These are phyloP conservation scores for Beris chalybata DNA, from an alignment of 2,888 invertebrate genomes.

Conservation along the genomic window DNA sequence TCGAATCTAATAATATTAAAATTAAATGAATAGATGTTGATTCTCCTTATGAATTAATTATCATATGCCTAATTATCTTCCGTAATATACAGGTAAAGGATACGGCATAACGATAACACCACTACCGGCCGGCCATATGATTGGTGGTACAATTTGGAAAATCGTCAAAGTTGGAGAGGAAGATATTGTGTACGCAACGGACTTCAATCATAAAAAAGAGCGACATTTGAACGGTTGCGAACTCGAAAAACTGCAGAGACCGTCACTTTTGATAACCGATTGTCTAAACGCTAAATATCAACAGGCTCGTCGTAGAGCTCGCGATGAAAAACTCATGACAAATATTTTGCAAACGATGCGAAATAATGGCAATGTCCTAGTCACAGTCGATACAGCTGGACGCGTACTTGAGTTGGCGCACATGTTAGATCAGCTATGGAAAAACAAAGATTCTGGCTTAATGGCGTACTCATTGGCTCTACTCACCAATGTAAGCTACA, in stretches of 20 bases:
- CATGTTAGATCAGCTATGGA: conserved; percentile 93
- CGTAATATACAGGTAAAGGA: conserved; percentile 73
- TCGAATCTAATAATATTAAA: too few relatives aligned
- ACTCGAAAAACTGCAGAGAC: conserved; percentile 84
- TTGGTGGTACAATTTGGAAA: conserved; percentile 98
- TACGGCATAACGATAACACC: conserved; percentile 94
- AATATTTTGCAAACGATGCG: conserved; percentile 92
- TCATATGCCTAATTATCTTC: neutral
- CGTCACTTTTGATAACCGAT: conserved; percentile 92
- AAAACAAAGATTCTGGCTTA: conserved; percentile 93
- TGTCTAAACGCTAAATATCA: conserved; percentile 94
- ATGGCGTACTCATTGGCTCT: conserved; percentile 92
- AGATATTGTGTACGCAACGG: conserved; percentile 96
- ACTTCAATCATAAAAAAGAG: conserved; percentile 99
- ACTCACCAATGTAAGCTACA: conserved; percentile 95
- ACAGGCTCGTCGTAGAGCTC: conserved; percentile 82
- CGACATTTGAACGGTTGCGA: conserved; percentile 96
- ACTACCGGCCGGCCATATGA: conserved; percentile 94
- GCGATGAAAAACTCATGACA: conserved; percentile 97
- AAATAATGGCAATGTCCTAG: conserved; percentile 92
- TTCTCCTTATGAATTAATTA: neutral
- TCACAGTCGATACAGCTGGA: conserved; percentile 96
- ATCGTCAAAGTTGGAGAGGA: conserved; percentile 98
- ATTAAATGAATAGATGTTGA: too few relatives aligned
- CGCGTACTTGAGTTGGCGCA: conserved; percentile 94